A percentile compares a stretch with the other conserved stretches of the same genome.
Evolutionary conservation across 2,797 vertebrate genomes (phyloP).

Genomic region (Danionella dracula): DNA sequence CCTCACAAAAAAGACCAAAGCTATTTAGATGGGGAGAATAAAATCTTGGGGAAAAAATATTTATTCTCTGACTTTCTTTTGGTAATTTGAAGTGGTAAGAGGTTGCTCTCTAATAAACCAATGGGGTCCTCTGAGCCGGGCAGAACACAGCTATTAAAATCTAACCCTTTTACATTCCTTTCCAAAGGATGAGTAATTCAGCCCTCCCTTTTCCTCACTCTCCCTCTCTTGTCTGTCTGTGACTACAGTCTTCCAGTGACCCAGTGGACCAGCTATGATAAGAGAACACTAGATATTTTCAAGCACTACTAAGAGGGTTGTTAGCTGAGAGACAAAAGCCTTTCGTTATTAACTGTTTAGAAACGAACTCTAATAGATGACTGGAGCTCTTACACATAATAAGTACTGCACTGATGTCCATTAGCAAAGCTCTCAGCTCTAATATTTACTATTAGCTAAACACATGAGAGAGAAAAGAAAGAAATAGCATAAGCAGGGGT

Average conservation of each 20-base stretch:
- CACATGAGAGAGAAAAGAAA: background rate
- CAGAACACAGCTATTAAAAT: constrained; percentile 31
- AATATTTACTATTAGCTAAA: constrained; percentile 20
- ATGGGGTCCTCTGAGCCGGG: constrained; percentile 26
- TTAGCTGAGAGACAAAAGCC: constrained; percentile 31
- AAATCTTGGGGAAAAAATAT: background rate
- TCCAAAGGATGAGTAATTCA: constrained; percentile 23
- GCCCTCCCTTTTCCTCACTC: constrained; percentile 11
- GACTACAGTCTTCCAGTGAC: constrained; percentile 1
- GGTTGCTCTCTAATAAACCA: constrained; percentile 32
- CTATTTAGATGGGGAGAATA: background rate
- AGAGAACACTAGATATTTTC: constrained; percentile 31
- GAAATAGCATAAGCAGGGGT: constrained; percentile 7
- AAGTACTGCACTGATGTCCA: background rate
- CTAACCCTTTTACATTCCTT: constrained; percentile 29
- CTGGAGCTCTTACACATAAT: constrained; percentile 18
- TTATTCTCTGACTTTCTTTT: constrained; percentile 5
- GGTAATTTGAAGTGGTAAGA: constrained; percentile 20
- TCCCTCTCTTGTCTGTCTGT: constrained; percentile 6
- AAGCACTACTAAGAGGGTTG: constrained; percentile 30
- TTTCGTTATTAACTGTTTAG: constrained; percentile 22
- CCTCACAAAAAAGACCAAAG: background rate
- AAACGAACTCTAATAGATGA: background rate
- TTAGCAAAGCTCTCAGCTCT: constrained; percentile 4
- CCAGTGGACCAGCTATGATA: constrained; percentile 17